Base-by-base conservation (phyloP, 23 tunicate species). In the Clavelina lepadiformis region DNA sequence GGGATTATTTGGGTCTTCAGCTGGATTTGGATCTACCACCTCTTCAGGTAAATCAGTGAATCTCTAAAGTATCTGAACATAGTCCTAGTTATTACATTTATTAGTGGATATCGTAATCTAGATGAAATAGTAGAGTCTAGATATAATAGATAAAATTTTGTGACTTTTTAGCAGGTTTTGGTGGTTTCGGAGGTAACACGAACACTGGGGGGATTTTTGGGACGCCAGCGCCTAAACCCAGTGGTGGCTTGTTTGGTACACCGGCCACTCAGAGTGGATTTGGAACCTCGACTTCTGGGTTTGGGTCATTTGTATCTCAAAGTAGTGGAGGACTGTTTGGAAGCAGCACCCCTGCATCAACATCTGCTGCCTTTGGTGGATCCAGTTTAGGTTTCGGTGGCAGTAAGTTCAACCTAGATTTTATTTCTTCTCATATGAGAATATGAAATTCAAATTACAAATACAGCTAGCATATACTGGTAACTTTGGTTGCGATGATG, bases 201-300 rank as follows among this genome's bases (percentile, higher is more conserved):
- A 60, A 49, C 31, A 75, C 82, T 26, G 68, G 74, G 4, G 63
- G 83, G 34, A 71, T 84, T 18, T 84, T 84, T 65, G 93, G 93
- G n/a, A 84, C 93, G 3, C 93, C 93, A 20, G 61, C 93, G 7
- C 34, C 76, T 29, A 84, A 84, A 63, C 28, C 73, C n/a, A 51
- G 68, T 15, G 68, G 68, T n/a, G 62, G 81, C 7, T 51, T 83
- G 20, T 75, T 75, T 60, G 81, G 82, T 8, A 67, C 91, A 20
- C 71, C 91, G 2, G 37, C 72, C 4, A 64, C 70, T 0, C 68
- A 80, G 52, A 68, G 61, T 24, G 68, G 32, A 67, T 83, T 83
- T 50, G 91, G 91, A 50, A 27, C 74, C 7, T 63, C 88, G n/a
- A 46, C 69, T n/a, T 61, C 71, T 27, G 65, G 63, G 26, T 66